Percentiles rank a stretch among this genome's conserved stretches.
These are phyloP conservation scores for Amphiduros pacificus DNA, from an alignment of 2,888 invertebrate species.

Conservation along the genomic window DNA sequence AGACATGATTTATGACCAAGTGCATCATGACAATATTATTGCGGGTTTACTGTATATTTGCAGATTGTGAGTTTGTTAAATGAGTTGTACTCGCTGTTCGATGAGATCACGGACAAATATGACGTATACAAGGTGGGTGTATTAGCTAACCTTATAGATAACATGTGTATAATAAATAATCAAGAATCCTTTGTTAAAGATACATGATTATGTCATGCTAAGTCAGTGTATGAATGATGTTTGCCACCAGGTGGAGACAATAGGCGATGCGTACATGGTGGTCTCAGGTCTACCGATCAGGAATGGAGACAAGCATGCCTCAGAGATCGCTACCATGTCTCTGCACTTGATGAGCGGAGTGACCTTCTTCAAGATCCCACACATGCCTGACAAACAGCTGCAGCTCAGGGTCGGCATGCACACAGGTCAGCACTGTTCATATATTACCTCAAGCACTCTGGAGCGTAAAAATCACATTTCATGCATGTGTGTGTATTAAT, in stretches of 20 bases:
- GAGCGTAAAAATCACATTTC: no score
- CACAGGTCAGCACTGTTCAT: constrained; percentile 34
- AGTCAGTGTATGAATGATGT: no score
- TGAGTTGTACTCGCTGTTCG: constrained; percentile 18
- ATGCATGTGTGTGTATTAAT: no score
- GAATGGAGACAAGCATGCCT: constrained; percentile 20
- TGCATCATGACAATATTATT: no score
- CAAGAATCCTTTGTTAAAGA: no score
- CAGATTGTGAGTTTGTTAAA: constrained; percentile 16
- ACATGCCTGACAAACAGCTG: constrained; percentile 41
- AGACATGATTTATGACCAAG: no score
- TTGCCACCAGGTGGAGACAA: constrained; percentile 16
- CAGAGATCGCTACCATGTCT: constrained; percentile 23
- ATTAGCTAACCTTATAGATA: no score
- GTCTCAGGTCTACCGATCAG: constrained; percentile 21
- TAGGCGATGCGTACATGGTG: constrained; percentile 20
- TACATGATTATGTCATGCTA: no score
- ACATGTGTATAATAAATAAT: no score
- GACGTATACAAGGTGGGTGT: constrained; percentile 25
- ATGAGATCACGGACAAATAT: constrained; percentile 20
- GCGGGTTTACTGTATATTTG: no score
- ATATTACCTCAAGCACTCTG: no score
- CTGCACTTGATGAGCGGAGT: constrained; percentile 23
- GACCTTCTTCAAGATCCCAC: constrained; percentile 42
- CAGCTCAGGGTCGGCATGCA: constrained; percentile 49